Conservation (phyloP, 2,888 invertebrate genomes). For the Tenthredo distinguenda region DNA sequence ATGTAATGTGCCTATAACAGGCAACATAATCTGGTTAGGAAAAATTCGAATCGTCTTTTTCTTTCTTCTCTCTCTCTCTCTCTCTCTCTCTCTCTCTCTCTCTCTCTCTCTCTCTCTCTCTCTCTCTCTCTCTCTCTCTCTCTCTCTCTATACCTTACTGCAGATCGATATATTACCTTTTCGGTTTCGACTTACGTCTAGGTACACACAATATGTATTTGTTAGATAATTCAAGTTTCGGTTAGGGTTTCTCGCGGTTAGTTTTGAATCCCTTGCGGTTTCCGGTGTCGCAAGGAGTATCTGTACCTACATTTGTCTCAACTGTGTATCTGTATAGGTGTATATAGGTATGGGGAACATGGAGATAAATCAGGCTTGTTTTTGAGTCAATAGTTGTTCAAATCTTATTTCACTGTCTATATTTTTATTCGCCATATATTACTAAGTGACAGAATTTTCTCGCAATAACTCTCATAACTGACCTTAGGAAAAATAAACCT, state of each 20-base stretch:
- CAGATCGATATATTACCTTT: not conserved
- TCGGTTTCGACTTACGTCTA: not conserved
- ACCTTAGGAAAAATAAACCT: too few relatives aligned
- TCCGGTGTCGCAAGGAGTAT: constrained; percentile 31
- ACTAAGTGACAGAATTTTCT: not conserved
- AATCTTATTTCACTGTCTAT: not conserved
- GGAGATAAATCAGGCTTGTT: not conserved
- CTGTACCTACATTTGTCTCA: not conserved
- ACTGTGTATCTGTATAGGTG: not conserved
- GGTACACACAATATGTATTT: not conserved
- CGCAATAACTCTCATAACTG: not conserved
- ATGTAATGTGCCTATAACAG: not conserved
- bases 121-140: not conserved
- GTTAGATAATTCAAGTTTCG: constrained; percentile 38
- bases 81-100: not conserved
- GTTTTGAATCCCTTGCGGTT: constrained; percentile 44
- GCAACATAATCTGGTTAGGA: not conserved
- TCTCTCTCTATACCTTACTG: not conserved
- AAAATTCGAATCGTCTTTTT: not conserved
- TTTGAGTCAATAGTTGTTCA: not conserved
- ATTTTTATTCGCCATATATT: not conserved
- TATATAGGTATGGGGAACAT: not conserved
- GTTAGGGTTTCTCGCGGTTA: constrained; percentile 43
- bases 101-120: not conserved
- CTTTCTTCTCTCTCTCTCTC: not conserved